Percentiles rank a stretch among this genome's conserved stretches.
Conservation (phyloP, 2,888 invertebrate species). For the Argyresthia albistria region DNA sequence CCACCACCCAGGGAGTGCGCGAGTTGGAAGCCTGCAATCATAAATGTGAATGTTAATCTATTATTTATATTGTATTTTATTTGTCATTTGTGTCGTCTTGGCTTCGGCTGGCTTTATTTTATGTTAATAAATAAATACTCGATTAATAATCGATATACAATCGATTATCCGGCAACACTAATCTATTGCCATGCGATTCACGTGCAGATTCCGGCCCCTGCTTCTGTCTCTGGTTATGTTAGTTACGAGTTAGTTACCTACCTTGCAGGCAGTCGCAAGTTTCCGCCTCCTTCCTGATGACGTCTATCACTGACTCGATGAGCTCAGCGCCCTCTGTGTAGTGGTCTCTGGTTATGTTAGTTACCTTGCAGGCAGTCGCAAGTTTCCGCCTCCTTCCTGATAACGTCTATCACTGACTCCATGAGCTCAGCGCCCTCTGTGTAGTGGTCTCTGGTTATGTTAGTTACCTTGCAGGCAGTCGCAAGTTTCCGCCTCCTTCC, state of each 20-base stretch:
- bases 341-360: too few species aligned
- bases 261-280: conserved; percentile 85
- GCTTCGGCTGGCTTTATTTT: too few species aligned
- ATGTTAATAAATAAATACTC: too few species aligned
- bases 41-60: too few species aligned
- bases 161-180: too few species aligned
- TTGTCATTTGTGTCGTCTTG: too few species aligned
- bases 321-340: conserved; percentile 84
- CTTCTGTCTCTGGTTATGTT: too few species aligned
- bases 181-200: too few species aligned
- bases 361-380: conserved; percentile 84
- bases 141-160: too few species aligned
- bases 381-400: conserved; percentile 78
- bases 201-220: too few species aligned
- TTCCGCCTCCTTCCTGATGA: conserved; percentile 78
- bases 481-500: conserved; percentile 80
- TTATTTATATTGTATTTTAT: too few species aligned
- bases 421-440: conserved; percentile 83
- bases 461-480: conserved; percentile 81
- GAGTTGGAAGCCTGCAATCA: conserved; percentile 78
- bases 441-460: conserved; percentile 79
- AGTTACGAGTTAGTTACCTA: too few species aligned
- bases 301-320: conserved; percentile 77
- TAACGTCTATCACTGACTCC: conserved; percentile 77
- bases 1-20: conserved; percentile 91